These are phyloP conservation scores for Colletes gigas DNA, from an alignment of 1,140 invertebrate genomes.

Conservation along the genomic window DNA sequence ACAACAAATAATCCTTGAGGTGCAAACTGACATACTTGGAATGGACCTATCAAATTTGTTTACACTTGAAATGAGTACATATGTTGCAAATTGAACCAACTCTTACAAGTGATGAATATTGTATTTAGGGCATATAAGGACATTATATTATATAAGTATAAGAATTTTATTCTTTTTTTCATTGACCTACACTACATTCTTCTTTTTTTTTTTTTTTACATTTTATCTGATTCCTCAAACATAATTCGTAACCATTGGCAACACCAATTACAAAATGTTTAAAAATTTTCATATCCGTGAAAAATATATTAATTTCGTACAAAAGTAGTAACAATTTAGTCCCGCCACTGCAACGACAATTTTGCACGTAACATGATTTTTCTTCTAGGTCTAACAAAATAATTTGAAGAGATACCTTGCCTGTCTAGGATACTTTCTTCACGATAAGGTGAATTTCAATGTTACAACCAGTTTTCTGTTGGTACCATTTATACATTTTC, in stretches of 20 bases:
- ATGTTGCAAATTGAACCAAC: conserved; percentile 40
- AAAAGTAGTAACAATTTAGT: conserved; percentile 23
- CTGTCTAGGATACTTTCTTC: conserved; percentile 58
- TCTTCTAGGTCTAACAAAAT: conserved; percentile 74
- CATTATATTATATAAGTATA: conserved; percentile 48
- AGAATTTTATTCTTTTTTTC: conserved; percentile 45
- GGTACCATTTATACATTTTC: background rate
- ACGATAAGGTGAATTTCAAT: conserved; percentile 51
- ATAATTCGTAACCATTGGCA: conserved; percentile 28
- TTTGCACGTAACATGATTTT: conserved; percentile 56
- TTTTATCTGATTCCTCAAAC: background rate
- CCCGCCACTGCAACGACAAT: conserved; percentile 16
- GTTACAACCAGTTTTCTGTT: conserved; percentile 27
- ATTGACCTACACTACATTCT: conserved; percentile 28
- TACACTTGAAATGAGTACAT: conserved; percentile 39
- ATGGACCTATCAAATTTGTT: conserved; percentile 44
- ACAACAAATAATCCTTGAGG: conserved; percentile 29
- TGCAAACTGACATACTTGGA: conserved; percentile 36
- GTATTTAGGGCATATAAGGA: conserved; percentile 53
- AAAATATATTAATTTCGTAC: background rate
- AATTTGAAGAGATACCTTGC: conserved; percentile 70
- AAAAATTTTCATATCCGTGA: conserved; percentile 10
- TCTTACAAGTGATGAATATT: conserved; percentile 45
- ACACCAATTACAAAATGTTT: conserved; percentile 5
- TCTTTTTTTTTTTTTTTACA: conserved; percentile 1